Base-by-base conservation (phyloP, 2,888 invertebrate species). In the Sesia apiformis region DNA sequence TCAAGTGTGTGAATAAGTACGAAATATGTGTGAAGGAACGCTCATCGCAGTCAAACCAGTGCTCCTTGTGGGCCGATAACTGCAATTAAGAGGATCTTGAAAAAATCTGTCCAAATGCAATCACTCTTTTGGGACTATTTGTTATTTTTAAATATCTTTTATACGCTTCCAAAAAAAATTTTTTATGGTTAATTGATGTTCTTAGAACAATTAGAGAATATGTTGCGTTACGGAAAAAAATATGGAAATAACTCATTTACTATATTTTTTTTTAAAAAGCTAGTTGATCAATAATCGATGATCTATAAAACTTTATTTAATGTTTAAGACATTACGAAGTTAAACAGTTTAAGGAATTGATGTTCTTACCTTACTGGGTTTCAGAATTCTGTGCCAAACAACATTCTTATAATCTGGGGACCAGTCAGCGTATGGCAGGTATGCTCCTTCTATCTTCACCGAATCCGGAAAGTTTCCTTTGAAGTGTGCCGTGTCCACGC, bases 401-500 rank as follows among this genome's bases (percentile, higher is more conserved):
- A 60, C 61, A 39, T 63, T 59, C 6, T 60, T 65, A 7, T 50
- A 5, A 5, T 50, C 50, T 0, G 69, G 63, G 40, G 65, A 70
- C 77, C 81, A 79, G 57, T 84, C 78, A 54, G 55, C 57, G 23
- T 67, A 63, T 5, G 71, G 74, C 5, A 88, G 64, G 50, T 78
- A 68, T 0, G 80, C 70, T 23, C 91, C 92, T 66, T 93, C 92
- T 54, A 93, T 76, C 70, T 84, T 90, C 38, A 92, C 82, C 1
- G 89, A 90, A 65, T 93, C 92, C 0, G 93, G 93, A 65, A 86
- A 93, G 70, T 93, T 93, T 52, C 93, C 93, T 75, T 92, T 92
- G 70, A 93, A 93, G 66, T 92, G 91, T 6, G 84, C 81, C 2
- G 93, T 93, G 63, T 93, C 92, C 0, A 93, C 82, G 64, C 90